Conservation (phyloP, 2,888 invertebrate genomes). For the Zhuqinia jingwanae region DNA sequence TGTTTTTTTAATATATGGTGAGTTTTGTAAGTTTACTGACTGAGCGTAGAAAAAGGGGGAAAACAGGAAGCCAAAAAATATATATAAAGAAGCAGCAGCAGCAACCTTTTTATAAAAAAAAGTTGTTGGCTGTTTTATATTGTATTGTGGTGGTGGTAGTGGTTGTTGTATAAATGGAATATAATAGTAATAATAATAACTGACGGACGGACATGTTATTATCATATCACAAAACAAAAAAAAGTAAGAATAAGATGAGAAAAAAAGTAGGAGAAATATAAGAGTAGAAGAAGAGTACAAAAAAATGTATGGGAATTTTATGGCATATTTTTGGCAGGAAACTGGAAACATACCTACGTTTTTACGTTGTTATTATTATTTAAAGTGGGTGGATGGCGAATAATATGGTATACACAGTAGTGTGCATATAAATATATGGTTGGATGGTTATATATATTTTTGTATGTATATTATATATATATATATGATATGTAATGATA, state of each 20-base stretch:
- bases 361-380: background rate
- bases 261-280: background rate
- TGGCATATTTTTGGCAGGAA: constrained; percentile 39
- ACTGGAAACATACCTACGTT: constrained; percentile 14
- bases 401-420: background rate
- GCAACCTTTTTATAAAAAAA: constrained; percentile 14
- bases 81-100: no score
- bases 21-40: constrained; percentile 17
- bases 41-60: background rate
- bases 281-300: no score
- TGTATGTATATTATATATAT: background rate
- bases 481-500: background rate
- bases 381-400: constrained; percentile 8
- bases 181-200: constrained; percentile 32
- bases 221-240: constrained; percentile 2
- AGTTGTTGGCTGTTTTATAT: constrained; percentile 10
- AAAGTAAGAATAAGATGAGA: background rate
- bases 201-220: constrained; percentile 50
- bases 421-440: background rate
- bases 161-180: background rate
- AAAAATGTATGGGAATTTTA: constrained; percentile 26
- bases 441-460: background rate
- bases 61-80: constrained; percentile 23
- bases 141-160: background rate
- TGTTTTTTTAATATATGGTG: constrained; percentile 26